Conservation (phyloP, 2,797 vertebrate genomes). For the Fratercula arctica region DNA sequence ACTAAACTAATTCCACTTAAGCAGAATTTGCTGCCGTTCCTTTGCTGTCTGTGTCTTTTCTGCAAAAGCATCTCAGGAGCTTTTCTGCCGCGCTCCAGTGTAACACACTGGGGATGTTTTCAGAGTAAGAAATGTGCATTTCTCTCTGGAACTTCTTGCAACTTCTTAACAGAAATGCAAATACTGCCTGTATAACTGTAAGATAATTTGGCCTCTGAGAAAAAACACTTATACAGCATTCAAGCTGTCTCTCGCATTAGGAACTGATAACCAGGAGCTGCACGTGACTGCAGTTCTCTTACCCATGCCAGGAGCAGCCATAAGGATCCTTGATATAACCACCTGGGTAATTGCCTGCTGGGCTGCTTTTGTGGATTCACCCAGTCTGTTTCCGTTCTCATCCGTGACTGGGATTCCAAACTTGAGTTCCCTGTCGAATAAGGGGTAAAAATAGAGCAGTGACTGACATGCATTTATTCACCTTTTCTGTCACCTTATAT, state of each 20-base stretch:
- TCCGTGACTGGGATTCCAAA: constrained; percentile 93
- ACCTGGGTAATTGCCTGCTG: constrained; percentile 96
- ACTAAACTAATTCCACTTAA: neutral
- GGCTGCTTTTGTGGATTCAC: constrained; percentile 92
- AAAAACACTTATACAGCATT: neutral
- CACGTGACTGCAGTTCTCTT: neutral
- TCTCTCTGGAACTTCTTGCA: neutral
- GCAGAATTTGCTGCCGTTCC: neutral
- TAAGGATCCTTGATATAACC: constrained; percentile 94
- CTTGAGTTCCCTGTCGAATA: constrained; percentile 86
- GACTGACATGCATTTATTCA: neutral
- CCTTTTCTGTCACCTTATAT: neutral
- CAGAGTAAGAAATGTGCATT: neutral
- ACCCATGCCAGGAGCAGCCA: constrained; percentile 99
- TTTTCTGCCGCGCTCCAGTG: neutral
- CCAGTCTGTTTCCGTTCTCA: constrained; percentile 91
- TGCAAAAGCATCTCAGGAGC: neutral
- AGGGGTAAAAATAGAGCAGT: neutral
- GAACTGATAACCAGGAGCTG: neutral
- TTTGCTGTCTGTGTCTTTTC: neutral
- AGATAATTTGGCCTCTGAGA: neutral
- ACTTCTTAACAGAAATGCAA: neutral
- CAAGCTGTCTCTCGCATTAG: neutral
- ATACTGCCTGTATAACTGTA: neutral
- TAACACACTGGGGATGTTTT: neutral